Evolutionary conservation across 1,140 invertebrate species (phyloP).

Genomic region (Belonocnema kinseyi): DNA sequence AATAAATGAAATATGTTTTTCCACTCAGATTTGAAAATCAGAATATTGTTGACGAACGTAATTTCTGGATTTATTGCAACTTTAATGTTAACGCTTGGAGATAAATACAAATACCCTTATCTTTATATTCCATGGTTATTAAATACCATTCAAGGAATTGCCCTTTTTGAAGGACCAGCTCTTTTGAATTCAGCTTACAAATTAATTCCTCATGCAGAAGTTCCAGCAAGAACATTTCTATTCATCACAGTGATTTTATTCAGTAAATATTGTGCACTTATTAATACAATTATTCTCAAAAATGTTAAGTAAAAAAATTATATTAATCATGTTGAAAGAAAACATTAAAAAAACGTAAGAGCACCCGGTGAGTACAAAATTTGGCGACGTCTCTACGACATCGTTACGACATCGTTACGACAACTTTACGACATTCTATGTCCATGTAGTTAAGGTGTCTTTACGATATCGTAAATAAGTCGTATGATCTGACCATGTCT

Average conservation of each 20-base stretch:
- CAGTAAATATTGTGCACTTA: conserved; percentile 45
- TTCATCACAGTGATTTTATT: conserved; percentile 54
- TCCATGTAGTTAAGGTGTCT: too few species aligned
- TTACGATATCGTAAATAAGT: too few species aligned
- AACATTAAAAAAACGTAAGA: too few species aligned
- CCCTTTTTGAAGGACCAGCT: conserved; percentile 52
- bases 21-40: conserved; percentile 55
- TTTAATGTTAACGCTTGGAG: conserved; percentile 52
- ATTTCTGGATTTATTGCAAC: conserved; percentile 58
- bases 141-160: conserved; percentile 58
- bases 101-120: conserved; percentile 56
- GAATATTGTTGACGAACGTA: conserved; percentile 49
- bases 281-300: conserved; percentile 27
- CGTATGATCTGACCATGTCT: too few species aligned
- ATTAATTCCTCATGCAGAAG: conserved; percentile 48
- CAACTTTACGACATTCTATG: too few species aligned
- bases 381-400: too few species aligned
- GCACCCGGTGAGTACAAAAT: too few species aligned
- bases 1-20: conserved; percentile 27
- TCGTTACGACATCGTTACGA: too few species aligned
- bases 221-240: conserved; percentile 50
- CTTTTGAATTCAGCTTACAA: conserved; percentile 47
- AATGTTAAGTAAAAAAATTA: not conserved
- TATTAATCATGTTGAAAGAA: not conserved
- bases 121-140: conserved; percentile 62